These are phyloP conservation scores for Sandelia bainsii DNA, from an alignment of 2,797 vertebrate species.

Conservation along the genomic window DNA sequence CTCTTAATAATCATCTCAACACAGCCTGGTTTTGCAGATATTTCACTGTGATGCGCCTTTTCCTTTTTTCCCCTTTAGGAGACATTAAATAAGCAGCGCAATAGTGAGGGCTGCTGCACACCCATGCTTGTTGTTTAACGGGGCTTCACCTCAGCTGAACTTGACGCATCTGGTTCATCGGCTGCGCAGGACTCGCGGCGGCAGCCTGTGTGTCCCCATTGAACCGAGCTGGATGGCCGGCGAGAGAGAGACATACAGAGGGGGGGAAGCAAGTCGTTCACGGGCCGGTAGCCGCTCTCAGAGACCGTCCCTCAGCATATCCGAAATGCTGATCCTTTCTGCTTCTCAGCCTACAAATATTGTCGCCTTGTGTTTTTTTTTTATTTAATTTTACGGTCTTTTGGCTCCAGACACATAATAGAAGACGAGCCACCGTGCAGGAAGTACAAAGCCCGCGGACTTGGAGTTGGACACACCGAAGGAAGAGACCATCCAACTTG, in stretches of 20 bases:
- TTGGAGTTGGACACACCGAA: constrained; percentile 47
- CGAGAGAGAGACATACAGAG: constrained; percentile 11
- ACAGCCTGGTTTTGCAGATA: constrained; percentile 38
- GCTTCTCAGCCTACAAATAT: constrained; percentile 6
- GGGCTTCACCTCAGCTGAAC: constrained; percentile 87
- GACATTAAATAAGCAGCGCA: constrained; percentile 55
- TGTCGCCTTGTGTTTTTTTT: constrained; percentile 7
- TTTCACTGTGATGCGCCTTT: constrained; percentile 47
- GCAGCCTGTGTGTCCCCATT: constrained; percentile 69
- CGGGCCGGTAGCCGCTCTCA: constrained; percentile 6
- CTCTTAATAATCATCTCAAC: constrained; percentile 58
- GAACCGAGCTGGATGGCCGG: constrained; percentile 67
- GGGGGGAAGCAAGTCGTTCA: background rate
- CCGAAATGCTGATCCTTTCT: background rate
- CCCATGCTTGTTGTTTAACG: constrained; percentile 77
- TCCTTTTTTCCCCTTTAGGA: constrained; percentile 24
- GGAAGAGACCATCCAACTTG: constrained; percentile 59
- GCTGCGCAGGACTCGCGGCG: constrained; percentile 61
- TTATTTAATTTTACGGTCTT: background rate
- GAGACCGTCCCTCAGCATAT: constrained; percentile 3
- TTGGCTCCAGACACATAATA: constrained; percentile 19
- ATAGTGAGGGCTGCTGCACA: constrained; percentile 32
- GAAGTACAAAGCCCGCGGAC: constrained; percentile 50
- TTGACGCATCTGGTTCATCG: constrained; percentile 74
- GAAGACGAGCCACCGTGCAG: constrained; percentile 27